A percentile compares a stretch with the other conserved stretches of the same genome.
Evolutionary conservation across 2,888 invertebrate genomes (phyloP).

Genomic region (Drosophila niveifrons): DNA sequence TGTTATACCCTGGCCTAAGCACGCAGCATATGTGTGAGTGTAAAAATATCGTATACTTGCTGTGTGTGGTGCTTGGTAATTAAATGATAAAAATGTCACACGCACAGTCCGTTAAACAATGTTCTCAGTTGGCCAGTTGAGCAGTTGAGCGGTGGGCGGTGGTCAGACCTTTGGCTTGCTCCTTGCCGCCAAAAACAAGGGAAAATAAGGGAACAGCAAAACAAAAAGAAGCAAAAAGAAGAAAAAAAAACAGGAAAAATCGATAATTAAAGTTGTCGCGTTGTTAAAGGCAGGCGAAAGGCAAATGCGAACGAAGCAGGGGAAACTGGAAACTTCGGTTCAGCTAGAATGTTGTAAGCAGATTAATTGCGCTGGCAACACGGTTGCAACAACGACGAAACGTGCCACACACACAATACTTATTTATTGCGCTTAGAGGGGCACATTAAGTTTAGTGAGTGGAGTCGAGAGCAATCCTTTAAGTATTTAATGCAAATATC

Average conservation of each 20-base stretch:
- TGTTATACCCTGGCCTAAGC: not conserved
- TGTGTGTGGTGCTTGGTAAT: slow-evolving; percentile 33
- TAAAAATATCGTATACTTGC: slow-evolving; percentile 13
- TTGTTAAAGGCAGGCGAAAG: slow-evolving; percentile 18
- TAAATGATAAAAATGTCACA: slow-evolving; percentile 51
- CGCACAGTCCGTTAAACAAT: slow-evolving; percentile 32
- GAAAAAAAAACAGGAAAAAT: slow-evolving; percentile 27
- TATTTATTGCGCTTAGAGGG: slow-evolving; percentile 1
- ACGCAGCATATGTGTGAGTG: not conserved
- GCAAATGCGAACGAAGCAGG: not conserved
- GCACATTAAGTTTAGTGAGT: not conserved
- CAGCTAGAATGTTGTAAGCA: slow-evolving; percentile 1
- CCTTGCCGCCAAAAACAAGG: not conserved
- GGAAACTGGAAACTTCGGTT: not conserved
- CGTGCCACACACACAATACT: not conserved
- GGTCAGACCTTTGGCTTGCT: not conserved
- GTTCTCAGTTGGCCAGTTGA: not conserved
- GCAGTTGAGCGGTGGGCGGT: slow-evolving; percentile 3
- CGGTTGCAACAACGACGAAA: not conserved
- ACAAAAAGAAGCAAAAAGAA: not conserved
- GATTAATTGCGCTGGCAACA: slow-evolving; percentile 21
- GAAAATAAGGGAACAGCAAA: not conserved
- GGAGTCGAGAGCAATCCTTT: too few relatives aligned
- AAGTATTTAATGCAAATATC: too few relatives aligned
- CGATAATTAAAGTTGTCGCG: slow-evolving; percentile 44